Conservation (phyloP, 2,113 vertebrate genomes). For the Myotis lucifugus region DNA sequence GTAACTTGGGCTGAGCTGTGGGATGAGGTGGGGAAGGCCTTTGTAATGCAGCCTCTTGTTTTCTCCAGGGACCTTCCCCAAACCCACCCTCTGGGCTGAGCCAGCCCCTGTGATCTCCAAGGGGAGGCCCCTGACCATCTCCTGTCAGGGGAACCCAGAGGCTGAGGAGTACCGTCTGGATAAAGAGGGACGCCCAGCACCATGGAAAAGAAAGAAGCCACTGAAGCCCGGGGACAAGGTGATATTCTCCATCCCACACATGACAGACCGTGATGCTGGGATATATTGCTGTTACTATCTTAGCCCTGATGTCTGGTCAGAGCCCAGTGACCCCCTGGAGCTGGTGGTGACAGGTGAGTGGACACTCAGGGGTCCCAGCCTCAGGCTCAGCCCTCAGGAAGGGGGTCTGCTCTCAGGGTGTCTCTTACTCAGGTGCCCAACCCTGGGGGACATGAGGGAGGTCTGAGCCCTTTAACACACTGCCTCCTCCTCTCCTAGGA, state of each 20-base stretch:
- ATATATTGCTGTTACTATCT: not conserved
- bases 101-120: fast-evolving
- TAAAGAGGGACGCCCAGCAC: no score
- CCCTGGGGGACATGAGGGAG: no score
- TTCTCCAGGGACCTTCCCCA: not conserved
- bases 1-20: not conserved
- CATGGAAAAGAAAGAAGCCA: not conserved
- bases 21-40: not conserved
- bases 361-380: no score
- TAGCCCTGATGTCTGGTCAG: not conserved
- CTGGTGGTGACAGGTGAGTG: no score
- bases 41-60: not conserved
- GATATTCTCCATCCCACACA: not conserved
- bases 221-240: not conserved
- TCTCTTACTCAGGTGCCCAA: no score
- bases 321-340: no score
- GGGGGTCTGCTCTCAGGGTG: no score
- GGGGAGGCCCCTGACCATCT: not conserved
- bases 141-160: not conserved
- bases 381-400: no score
- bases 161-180: not conserved
- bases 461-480: no score
- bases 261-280: no score
- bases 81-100: not conserved
- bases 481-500: no score